phyloP scores from a whole-genome alignment of 2,113 vertebrate genomes.

The Pleuronectes platessa region DNA sequence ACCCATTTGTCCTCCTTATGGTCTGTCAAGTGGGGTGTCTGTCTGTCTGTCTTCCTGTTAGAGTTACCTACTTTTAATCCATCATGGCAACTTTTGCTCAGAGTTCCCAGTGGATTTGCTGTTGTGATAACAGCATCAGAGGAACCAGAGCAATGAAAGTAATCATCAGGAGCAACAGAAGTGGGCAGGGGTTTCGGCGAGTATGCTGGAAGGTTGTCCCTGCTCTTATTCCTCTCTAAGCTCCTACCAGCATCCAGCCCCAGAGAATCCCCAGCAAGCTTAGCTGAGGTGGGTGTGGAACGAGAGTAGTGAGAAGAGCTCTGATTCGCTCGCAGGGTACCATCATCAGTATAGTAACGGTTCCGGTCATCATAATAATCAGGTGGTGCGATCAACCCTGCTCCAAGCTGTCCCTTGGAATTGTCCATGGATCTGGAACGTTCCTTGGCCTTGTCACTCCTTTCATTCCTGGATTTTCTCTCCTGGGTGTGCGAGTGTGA shows the following conservation, averaged over 20 bases:
- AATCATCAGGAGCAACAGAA: conserved; percentile 84
- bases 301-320: conserved; percentile 86
- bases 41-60: conserved; percentile 86
- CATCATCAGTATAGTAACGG: conserved; percentile 92
- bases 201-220: conserved; percentile 89
- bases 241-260: conserved; percentile 87
- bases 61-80: conserved; percentile 84
- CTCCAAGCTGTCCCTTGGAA: conserved; percentile 92
- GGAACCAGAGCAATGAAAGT: conserved; percentile 93
- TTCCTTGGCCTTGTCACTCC: conserved; percentile 97
- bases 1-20: conserved; percentile 88
- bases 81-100: conserved; percentile 89
- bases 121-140: conserved; percentile 89
- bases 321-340: conserved; percentile 89
- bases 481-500: conserved; percentile 99
- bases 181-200: conserved; percentile 84
- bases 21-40: conserved; percentile 84
- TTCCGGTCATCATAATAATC: conserved; percentile 92
- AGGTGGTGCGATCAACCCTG: conserved; percentile 86
- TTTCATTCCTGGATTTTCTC: conserved; percentile 93
- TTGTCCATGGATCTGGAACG: conserved; percentile 98
- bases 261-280: conserved; percentile 85
- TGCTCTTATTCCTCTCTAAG: conserved; percentile 88
- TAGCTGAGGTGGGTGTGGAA: conserved; percentile 84
- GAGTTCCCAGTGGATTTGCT: conserved; percentile 87